Evolutionary conservation across 2,797 vertebrate genomes (phyloP), one percentile per base, ranked within the genome.

Genomic region (Orestias chungarensis): DNA sequence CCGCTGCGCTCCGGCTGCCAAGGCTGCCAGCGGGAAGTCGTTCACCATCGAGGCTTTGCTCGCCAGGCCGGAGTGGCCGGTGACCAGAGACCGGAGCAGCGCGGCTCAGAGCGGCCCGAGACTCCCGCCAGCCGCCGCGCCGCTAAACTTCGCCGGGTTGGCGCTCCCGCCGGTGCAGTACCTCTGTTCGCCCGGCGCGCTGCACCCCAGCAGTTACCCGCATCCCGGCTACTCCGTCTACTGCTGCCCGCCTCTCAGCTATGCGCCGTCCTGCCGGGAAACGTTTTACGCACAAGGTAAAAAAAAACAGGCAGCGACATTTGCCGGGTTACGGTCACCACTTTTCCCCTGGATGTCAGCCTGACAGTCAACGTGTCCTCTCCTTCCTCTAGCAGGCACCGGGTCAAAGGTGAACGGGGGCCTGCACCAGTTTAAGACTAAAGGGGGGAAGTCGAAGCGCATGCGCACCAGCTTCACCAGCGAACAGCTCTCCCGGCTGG

Each of bases 1-100:
- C 54, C 87, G 79, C 31, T 90, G 90, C 71, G 61, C 68, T 4
- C 70, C 80, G 0, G 17, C 74, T 0, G 44, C 92, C 18, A 93
- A 91, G 72, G 86, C 86, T n/a, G 43, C 78, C 57, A 78, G 33
- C 18, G 92, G 89, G 7, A 94, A 94, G 71, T 92, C 96, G 1
- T 97, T 97, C 90, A 95, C 95, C 4, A 95, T 96, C 33, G 96
- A 97, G 11, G 94, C 96, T 52, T 87, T 96, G 68, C 94, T 97
- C 42, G 94, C 94, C 12, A 94, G 89, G 55, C 91, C 95, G 0
- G 92, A 92, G 17, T 87, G 88, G 6, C 17, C 8, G 10, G 18
- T 61, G 0, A 11, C 54, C 71, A 67, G 57, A 67, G 85, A 80
- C n/a, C 83, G 81, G 70, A 74, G 72, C 3, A 89, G 80, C 50